Base-by-base conservation (phyloP, 2,113 vertebrate species). In the Caranx ignobilis region DNA sequence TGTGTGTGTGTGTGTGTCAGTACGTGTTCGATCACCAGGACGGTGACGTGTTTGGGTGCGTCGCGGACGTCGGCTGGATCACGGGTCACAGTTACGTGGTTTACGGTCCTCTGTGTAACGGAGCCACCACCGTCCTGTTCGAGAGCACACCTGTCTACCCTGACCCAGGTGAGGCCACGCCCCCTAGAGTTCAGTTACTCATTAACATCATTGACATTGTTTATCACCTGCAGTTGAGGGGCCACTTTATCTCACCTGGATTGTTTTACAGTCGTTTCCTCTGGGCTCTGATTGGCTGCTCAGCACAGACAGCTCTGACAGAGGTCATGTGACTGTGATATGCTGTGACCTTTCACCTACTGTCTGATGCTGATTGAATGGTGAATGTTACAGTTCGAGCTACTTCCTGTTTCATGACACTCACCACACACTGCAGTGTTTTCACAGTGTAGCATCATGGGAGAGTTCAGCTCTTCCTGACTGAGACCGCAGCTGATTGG, bases 21-120 rank as follows among this genome's bases (percentile, higher is more conserved):
- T 95, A 96, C 50, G 97, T 98, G 59, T 99, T 99, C 85, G 96
- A 96, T 91, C 94, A 95, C 91, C 94, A 79, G 50, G 93, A 96
- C 47, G 96, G 96, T 0, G 97, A 99, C 41, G 90, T 99, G 79
- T 97, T 97, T 9, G 96, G 96, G 85, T 98, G 97, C 56, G 92
- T 98, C 85, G 97, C 97, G 0, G 97, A 99, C 86, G 93, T 98
- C n/a, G 96, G 97, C 79, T 99, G 97, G 97, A 96, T 99, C 69
- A 99, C 97, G 0, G 97, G 97, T 68, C 97, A 98, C 78, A 98
- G 96, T 89, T 98, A 98, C 10, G 96, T 99, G 81, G 97, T 98
- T 2, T 99, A 99, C 9, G 97, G 97, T 39, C 97, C 97, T 0
- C 96, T 98, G 65, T 96, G 96, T 85, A 99, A 98, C 1, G 97